Base-by-base conservation (phyloP, 2,113 vertebrate species). In the Romanogobio albipinnatus region DNA sequence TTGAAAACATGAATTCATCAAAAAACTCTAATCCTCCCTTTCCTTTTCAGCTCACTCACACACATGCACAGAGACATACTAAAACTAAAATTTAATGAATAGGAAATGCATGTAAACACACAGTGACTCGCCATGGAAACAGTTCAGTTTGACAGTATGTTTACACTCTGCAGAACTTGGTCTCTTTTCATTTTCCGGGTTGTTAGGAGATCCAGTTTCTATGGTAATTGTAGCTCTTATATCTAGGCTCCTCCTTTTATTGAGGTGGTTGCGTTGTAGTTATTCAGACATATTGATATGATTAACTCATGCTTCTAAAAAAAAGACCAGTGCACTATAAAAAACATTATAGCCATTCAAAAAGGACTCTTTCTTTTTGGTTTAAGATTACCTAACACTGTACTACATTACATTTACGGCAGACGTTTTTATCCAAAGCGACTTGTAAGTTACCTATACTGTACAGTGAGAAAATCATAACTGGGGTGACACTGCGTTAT, bases 181-280 rank as follows among this genome's bases (percentile, higher is more conserved):
- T 84, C 82, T 76, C 75, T 81, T 82, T 89, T 89, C 78, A 76
- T 86, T 87, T 82, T 80, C 39, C n/a, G 56, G 39, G 79, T 84
- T 87, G 71, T 87, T 87, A 82, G 79, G 81, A 84, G 84, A 85
- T 87, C 56, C 70, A 59, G 89, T 90, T 89, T 87, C 87, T 86
- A 89, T 87, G 87, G 86, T 85, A 89, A 89, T 90, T 86, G 87
- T 85, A 81, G 78, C 51, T 8, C 84, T 83, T 81, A 73, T 74
- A 82, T 45, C 5, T 58, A 76, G 45, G 45, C 36, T 84, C 53
- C 74, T 84, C 62, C 70, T 86, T 87, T 86, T 81, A 61, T 62
- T 80, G 62, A 81, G 56, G 36, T 74, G 76, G 39, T 78, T 70
- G 43, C 7, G 1, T 84, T 66, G 68, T 33, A 84, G 83, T 45